A percentile compares a stretch with the other conserved stretches of the same genome.
phyloP scores from a whole-genome alignment of 2,113 vertebrate genomes.

The Neotoma lepida region DNA sequence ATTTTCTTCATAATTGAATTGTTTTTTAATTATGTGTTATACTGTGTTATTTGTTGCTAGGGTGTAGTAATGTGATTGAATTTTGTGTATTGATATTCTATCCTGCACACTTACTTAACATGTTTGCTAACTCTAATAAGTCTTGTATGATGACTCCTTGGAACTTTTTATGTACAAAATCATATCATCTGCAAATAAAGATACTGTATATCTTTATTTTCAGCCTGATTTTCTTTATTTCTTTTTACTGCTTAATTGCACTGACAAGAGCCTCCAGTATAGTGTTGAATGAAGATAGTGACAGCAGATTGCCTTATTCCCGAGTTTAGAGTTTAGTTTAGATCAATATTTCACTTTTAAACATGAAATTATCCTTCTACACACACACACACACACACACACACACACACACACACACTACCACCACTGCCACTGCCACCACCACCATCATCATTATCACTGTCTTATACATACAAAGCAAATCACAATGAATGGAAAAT shows the following conservation, averaged over 20 bases:
- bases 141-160: background rate
- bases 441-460: background rate
- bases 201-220: background rate
- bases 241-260: background rate
- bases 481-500: background rate
- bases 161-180: background rate
- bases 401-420: background rate
- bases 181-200: background rate
- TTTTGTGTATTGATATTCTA: background rate
- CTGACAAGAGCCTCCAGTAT: background rate
- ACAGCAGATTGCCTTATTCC: background rate
- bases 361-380: background rate
- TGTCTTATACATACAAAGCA: background rate
- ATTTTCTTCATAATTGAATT: background rate
- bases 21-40: too few relatives aligned
- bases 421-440: background rate
- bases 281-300: background rate
- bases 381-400: background rate
- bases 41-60: background rate
- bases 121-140: background rate
- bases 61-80: background rate
- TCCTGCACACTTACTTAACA: background rate
- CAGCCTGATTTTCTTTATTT: background rate
- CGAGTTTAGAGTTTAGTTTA: background rate
- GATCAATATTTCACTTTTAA: background rate